Evolutionary conservation across 1,140 invertebrate genomes (phyloP).

Genomic region (Leptopilina clavipes): DNA sequence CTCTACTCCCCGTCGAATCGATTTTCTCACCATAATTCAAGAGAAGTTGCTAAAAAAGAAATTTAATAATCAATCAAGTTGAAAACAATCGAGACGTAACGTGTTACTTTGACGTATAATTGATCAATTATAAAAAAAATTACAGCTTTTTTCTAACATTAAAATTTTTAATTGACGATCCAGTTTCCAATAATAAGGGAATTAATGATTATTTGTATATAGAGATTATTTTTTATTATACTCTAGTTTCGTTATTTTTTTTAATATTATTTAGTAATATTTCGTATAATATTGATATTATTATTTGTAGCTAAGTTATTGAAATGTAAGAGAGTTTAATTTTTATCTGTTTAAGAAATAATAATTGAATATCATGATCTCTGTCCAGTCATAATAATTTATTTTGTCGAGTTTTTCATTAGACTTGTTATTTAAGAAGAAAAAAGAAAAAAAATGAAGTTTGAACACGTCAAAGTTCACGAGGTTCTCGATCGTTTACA

Average conservation of each 20-base stretch:
- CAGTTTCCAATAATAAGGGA: too few species aligned
- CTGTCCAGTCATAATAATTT: not conserved
- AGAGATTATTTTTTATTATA: slow-evolving; percentile 41
- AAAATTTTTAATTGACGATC: too few species aligned
- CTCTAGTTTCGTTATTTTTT: slow-evolving; percentile 36
- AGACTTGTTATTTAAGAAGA: too few species aligned
- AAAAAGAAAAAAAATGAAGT: not conserved
- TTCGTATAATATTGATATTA: slow-evolving; percentile 18
- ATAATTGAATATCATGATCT: not conserved
- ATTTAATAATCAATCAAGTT: not conserved
- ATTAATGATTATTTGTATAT: slow-evolving; percentile 15
- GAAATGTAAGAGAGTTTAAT: slow-evolving; percentile 5
- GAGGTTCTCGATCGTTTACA: slow-evolving; percentile 27
- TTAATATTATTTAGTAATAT: slow-evolving; percentile 21
- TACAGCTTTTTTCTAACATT: too few species aligned
- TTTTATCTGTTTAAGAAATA: not conserved
- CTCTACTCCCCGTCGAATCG: not conserved
- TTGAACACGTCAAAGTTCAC: slow-evolving; percentile 13
- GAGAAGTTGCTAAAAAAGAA: not conserved
- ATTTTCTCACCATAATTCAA: not conserved
- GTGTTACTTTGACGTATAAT: not conserved
- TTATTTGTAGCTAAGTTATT: slow-evolving; percentile 35
- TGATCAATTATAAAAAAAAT: too few species aligned
- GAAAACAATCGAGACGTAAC: slow-evolving; percentile 1
- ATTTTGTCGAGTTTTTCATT: not conserved